Conservation (phyloP, 2,888 invertebrate genomes). For the Herminia tarsipennalis region DNA sequence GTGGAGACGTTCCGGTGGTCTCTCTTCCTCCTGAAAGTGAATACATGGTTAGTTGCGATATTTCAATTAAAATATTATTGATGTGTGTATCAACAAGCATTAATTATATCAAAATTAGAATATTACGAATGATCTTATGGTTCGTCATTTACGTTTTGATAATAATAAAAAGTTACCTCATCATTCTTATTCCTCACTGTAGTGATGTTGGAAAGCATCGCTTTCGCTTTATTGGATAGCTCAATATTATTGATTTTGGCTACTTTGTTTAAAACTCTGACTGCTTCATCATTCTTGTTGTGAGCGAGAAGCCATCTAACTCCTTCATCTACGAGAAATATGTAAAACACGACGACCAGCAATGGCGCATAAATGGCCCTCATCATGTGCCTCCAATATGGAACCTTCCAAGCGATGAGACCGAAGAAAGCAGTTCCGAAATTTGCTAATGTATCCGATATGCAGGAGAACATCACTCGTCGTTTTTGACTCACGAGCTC, state of each 20-base stretch:
- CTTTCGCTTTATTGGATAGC: slow-evolving; percentile 81
- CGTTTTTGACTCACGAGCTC: slow-evolving; percentile 74
- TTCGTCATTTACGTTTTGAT: too few species aligned
- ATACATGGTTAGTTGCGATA: too few species aligned
- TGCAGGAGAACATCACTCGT: slow-evolving; percentile 75
- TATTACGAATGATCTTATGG: too few species aligned
- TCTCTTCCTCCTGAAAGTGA: slow-evolving; percentile 44
- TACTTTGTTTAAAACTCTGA: slow-evolving; percentile 87
- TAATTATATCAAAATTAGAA: too few species aligned
- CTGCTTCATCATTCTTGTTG: slow-evolving; percentile 88
- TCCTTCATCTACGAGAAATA: slow-evolving; percentile 91
- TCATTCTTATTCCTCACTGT: slow-evolving; percentile 59
- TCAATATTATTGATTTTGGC: slow-evolving; percentile 88
- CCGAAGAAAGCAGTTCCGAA: slow-evolving; percentile 90
- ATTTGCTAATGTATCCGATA: slow-evolving; percentile 68
- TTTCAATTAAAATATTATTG: too few species aligned
- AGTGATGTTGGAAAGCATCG: slow-evolving; percentile 69
- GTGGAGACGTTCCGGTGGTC: slow-evolving; percentile 36
- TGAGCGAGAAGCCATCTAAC: slow-evolving; percentile 92
- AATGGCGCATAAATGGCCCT: slow-evolving; percentile 90
- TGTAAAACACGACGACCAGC: slow-evolving; percentile 88
- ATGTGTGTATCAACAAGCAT: neutral
- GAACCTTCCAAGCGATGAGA: slow-evolving; percentile 88
- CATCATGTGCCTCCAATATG: slow-evolving; percentile 90
- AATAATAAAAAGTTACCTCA: slow-evolving; percentile 45